Percentiles rank a stretch among this genome's conserved stretches.
Conservation (phyloP, 53 echinoderm and acorn worm species). For the Actinopyga echinites region DNA sequence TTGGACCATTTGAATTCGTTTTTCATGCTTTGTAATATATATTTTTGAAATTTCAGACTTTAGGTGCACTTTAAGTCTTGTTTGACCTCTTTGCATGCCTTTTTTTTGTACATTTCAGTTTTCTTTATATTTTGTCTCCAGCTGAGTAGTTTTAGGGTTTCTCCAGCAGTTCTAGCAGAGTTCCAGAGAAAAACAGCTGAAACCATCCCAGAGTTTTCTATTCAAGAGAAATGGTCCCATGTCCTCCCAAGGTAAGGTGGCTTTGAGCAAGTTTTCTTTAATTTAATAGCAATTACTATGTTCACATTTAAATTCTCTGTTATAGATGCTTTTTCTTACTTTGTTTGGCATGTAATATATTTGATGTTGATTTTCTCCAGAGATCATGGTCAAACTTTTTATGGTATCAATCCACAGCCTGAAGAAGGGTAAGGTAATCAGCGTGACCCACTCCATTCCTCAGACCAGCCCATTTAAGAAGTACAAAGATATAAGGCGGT, state of each 20-base stretch:
- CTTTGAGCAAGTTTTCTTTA: constrained; percentile 28
- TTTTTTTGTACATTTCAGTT: no score
- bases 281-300: no score
- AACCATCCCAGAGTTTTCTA: constrained; percentile 73
- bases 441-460: constrained; percentile 82
- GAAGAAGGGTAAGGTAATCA: constrained; percentile 87
- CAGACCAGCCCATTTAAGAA: constrained; percentile 80
- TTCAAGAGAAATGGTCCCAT: constrained; percentile 90
- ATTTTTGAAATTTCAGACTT: no score
- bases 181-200: constrained; percentile 56
- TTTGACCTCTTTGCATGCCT: no score
- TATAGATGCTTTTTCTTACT: no score
- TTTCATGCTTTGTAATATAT: no score
- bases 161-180: constrained; percentile 61
- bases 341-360: no score
- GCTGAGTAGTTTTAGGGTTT: constrained; percentile 78
- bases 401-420: constrained; percentile 59
- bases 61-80: no score
- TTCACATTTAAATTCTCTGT: no score
- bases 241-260: constrained; percentile 86
- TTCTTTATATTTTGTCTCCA: constrained; percentile 30
- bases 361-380: neutral
- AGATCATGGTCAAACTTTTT: no score
- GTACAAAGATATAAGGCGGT: constrained; percentile 86
- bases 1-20: no score